Percentiles rank a stretch among this genome's conserved stretches.
phyloP scores from a whole-genome alignment of 1,140 invertebrate species.

The Pseudomyrmex pallidus region DNA sequence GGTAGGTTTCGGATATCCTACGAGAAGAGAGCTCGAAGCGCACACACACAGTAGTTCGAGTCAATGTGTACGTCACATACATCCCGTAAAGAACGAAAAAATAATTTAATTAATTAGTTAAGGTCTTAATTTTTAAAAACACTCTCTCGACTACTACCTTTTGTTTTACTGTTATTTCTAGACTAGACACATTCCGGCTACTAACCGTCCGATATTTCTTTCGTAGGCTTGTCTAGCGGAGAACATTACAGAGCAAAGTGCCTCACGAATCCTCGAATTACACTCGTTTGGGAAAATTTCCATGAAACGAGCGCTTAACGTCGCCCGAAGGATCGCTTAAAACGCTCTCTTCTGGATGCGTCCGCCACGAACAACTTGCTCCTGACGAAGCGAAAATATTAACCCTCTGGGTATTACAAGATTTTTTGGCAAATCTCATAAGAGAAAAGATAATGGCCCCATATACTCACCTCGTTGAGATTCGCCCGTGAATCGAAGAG shows the following conservation, averaged over 20 bases:
- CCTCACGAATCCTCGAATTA: conserved; percentile 41
- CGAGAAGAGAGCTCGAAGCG: not conserved
- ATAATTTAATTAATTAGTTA: no score
- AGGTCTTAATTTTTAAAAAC: not conserved
- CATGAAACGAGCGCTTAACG: conserved; percentile 39
- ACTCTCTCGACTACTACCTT: not conserved
- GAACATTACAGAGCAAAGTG: conserved; percentile 27
- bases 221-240: conserved; percentile 17
- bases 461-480: not conserved
- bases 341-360: conserved; percentile 20
- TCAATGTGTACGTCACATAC: not conserved
- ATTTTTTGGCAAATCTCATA: conserved; percentile 29
- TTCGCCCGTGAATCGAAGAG: not conserved
- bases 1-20: not conserved
- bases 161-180: not conserved
- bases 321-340: conserved; percentile 52
- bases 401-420: conserved; percentile 23
- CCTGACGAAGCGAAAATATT: conserved; percentile 43
- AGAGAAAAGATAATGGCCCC: conserved; percentile 12
- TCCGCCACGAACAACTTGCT: conserved; percentile 35
- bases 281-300: conserved; percentile 43
- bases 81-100: no score
- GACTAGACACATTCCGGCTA: not conserved
- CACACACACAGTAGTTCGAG: not conserved
- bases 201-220: not conserved